Evolutionary conservation across 2,888 invertebrate genomes (phyloP), one percentile per base, ranked within the genome.

Genomic region (Tigriopus californicus): DNA sequence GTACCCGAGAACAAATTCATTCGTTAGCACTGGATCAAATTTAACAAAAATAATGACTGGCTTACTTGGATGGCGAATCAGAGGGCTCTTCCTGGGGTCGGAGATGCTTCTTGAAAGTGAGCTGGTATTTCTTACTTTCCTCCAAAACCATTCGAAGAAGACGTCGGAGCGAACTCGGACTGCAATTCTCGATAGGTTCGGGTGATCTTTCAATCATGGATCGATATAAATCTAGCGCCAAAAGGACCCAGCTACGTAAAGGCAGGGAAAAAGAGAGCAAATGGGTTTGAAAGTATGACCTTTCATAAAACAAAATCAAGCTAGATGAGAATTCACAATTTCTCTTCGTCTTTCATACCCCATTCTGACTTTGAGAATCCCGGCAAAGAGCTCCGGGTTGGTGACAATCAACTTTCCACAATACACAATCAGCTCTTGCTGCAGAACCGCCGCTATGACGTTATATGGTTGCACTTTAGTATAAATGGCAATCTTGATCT

Each of bases 391-490:
- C 66, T 87, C 83, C 1, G 95, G 91, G 71, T 85, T 83, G 1
- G 92, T 91, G 47, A 85, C 85, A 68, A 95, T 92, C 52, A 94
- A 76, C 42, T 91, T 81, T 0, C 94, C 95, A 69, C 92, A 89
- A 71, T 92, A 92, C 4, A 98, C 74, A 20, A 97, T 83, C 62
- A 94, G 80, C 71, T 94, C 94, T 74, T 94, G 85, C 69, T 92
- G 91, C 55, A 94, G 72, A 1, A 92, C 92, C 1, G 91, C 88
- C 64, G 89, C 89, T 61, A 91, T 85, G 24, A 90, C 80, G 72
- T 95, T 87, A 67, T 87, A 85, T 0, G 86, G 85, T 69, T 51
- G 42, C 13, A 49, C 49, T n/a, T 52, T 49, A 3, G 81, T 81
- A 72, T 94, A 97, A 75, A 97, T 82, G 8, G 92, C 86, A 25